Percentiles rank a stretch among this genome's conserved stretches.
phyloP scores from a whole-genome alignment of 2,113 vertebrate species.

The Riparia riparia region DNA sequence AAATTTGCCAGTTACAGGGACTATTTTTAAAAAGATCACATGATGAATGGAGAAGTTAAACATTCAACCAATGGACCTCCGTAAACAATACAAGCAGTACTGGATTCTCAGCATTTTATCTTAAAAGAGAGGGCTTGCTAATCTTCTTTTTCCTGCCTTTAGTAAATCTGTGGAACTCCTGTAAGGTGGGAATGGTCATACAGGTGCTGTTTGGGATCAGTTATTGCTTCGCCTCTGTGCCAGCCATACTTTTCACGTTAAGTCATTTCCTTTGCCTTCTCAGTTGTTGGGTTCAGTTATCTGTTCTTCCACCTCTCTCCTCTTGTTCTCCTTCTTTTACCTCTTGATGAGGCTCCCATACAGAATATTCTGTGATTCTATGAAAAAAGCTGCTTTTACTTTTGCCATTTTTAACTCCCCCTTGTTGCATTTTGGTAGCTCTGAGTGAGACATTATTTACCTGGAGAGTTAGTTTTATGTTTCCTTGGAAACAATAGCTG shows the following conservation, averaged over 20 bases:
- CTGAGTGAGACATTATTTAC: not conserved
- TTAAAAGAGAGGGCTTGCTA: not conserved
- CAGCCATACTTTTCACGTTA: rapidly evolving
- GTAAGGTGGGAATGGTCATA: too few species aligned
- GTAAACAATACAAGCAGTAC: not conserved
- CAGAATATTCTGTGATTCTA: not conserved
- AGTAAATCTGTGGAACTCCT: not conserved
- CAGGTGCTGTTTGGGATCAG: too few species aligned
- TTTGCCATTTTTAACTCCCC: not conserved
- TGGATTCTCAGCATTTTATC: not conserved
- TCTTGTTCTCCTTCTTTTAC: not conserved
- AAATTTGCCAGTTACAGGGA: not conserved
- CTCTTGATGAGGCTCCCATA: not conserved
- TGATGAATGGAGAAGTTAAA: not conserved
- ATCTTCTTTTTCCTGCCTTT: not conserved
- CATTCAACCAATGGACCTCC: not conserved
- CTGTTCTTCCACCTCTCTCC: not conserved
- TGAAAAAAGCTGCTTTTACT: not conserved
- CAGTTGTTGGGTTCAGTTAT: not conserved
- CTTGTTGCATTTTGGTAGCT: not conserved
- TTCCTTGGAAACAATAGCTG: not conserved
- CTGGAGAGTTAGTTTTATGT: not conserved
- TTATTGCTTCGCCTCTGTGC: not conserved
- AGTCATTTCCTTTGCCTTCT: not conserved
- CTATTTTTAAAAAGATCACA: not conserved